These are phyloP conservation scores for Phymatocera aterrima DNA, from an alignment of 2,888 invertebrate species.

Conservation along the genomic window DNA sequence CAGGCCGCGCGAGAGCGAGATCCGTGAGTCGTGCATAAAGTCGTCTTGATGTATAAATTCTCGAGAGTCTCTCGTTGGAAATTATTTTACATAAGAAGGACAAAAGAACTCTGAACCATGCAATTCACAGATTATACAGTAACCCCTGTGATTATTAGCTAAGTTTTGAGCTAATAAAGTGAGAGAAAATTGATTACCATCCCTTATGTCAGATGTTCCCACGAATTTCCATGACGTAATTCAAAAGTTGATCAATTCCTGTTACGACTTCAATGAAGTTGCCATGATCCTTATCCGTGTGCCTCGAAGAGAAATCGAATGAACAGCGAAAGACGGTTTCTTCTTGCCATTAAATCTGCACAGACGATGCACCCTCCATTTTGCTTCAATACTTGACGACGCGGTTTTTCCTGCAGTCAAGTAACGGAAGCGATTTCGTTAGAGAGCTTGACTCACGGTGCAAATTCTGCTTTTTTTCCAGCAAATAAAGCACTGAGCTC, in stretches of 20 bases:
- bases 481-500: conserved; percentile 64
- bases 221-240: not conserved
- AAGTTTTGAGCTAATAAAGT: too few relatives aligned
- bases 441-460: conserved; percentile 51
- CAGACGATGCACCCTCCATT: conserved; percentile 3
- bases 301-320: conserved; percentile 2
- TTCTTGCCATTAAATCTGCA: not conserved
- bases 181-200: not conserved
- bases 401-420: conserved; percentile 21
- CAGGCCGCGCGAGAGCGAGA: not conserved
- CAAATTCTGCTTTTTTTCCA: conserved; percentile 63
- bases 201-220: not conserved
- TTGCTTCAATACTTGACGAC: not conserved
- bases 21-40: not conserved
- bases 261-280: not conserved
- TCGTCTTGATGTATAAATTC: conserved; percentile 25
- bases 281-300: not conserved
- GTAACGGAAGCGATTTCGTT: not conserved
- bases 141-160: too few relatives aligned
- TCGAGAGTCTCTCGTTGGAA: conserved; percentile 20
- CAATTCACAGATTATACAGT: not conserved
- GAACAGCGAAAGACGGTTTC: not conserved
- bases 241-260: not conserved
- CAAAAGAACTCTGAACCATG: not conserved
- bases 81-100: conserved; percentile 7